Percentiles rank a stretch among this genome's conserved stretches.
Evolutionary conservation across 2,797 vertebrate genomes (phyloP).

Genomic region (Pampus argenteus): DNA sequence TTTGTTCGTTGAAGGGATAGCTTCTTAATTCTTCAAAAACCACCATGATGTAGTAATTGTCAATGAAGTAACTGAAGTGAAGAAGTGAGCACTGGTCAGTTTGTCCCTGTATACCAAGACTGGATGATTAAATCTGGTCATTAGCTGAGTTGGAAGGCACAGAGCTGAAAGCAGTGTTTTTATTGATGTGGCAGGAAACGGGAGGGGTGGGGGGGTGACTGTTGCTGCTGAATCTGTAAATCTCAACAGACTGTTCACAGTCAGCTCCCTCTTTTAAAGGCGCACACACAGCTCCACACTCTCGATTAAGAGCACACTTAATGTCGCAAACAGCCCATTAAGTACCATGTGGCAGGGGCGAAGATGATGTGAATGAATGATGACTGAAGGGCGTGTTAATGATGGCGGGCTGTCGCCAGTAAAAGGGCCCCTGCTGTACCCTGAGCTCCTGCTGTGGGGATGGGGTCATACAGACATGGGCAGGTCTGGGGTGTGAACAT

Average conservation of each 20-base stretch:
- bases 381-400: slow-evolving; percentile 76
- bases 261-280: slow-evolving; percentile 77
- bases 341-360: slow-evolving; percentile 66
- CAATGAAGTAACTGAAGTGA: slow-evolving; percentile 26
- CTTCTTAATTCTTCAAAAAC: slow-evolving; percentile 14
- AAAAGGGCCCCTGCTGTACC: slow-evolving; percentile 27
- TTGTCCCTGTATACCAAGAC: slow-evolving; percentile 54
- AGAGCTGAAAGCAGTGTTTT: slow-evolving; percentile 77
- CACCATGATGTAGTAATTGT: slow-evolving; percentile 18
- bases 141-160: slow-evolving; percentile 75
- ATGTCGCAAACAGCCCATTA: slow-evolving; percentile 83
- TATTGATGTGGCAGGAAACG: slow-evolving; percentile 85
- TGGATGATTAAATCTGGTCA: slow-evolving; percentile 77
- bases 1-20: neutral
- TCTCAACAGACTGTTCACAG: slow-evolving; percentile 75
- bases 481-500: slow-evolving; percentile 27
- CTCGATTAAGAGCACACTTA: slow-evolving; percentile 82
- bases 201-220: slow-evolving; percentile 52
- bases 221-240: slow-evolving; percentile 81
- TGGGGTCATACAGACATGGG: slow-evolving; percentile 15
- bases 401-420: slow-evolving; percentile 61
- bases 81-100: slow-evolving; percentile 48
- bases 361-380: slow-evolving; percentile 71
- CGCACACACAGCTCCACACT: slow-evolving; percentile 65
- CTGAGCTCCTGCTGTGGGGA: slow-evolving; percentile 34